Percentiles rank a stretch among this genome's conserved stretches.
Conservation (phyloP, 2,113 vertebrate species). For the Pholis gunnellus region DNA sequence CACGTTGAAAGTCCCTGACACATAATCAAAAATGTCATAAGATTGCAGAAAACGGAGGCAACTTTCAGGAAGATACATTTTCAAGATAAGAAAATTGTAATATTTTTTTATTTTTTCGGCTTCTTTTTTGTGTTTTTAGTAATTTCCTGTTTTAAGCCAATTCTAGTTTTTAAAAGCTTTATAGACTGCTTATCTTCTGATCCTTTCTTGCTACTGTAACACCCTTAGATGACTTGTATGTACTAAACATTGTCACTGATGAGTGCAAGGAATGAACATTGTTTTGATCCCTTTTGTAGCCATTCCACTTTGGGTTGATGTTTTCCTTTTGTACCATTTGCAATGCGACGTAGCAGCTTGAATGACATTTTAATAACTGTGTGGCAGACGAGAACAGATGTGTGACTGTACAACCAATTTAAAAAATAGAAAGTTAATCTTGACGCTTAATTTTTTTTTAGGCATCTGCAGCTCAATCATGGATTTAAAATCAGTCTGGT, state of each 20-base stretch:
- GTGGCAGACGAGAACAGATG: constrained; percentile 54
- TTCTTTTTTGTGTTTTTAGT: constrained; percentile 58
- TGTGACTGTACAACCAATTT: constrained; percentile 67
- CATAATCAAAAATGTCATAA: background rate
- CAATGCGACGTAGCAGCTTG: constrained; percentile 66
- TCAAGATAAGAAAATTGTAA: constrained; percentile 23
- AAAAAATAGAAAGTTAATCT: constrained; percentile 32
- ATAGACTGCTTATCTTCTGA: constrained; percentile 66
- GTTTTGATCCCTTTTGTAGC: constrained; percentile 67
- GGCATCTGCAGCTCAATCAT: constrained; percentile 46
- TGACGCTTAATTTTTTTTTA: constrained; percentile 4
- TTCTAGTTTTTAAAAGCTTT: constrained; percentile 71
- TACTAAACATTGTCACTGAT: constrained; percentile 67
- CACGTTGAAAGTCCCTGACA: background rate
- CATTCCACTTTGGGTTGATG: constrained; percentile 73
- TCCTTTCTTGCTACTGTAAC: constrained; percentile 65
- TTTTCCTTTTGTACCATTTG: constrained; percentile 70
- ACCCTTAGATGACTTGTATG: constrained; percentile 68
- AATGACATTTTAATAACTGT: constrained; percentile 66
- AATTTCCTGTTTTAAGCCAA: constrained; percentile 48
- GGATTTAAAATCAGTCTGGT: constrained; percentile 25
- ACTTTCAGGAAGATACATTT: constrained; percentile 35
- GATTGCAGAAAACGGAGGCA: background rate
- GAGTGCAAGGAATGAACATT: constrained; percentile 46
- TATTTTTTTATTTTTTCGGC: constrained; percentile 35